These are phyloP conservation scores for Pao palembangensis DNA, from an alignment of 2,113 vertebrate species.

Conservation along the genomic window DNA sequence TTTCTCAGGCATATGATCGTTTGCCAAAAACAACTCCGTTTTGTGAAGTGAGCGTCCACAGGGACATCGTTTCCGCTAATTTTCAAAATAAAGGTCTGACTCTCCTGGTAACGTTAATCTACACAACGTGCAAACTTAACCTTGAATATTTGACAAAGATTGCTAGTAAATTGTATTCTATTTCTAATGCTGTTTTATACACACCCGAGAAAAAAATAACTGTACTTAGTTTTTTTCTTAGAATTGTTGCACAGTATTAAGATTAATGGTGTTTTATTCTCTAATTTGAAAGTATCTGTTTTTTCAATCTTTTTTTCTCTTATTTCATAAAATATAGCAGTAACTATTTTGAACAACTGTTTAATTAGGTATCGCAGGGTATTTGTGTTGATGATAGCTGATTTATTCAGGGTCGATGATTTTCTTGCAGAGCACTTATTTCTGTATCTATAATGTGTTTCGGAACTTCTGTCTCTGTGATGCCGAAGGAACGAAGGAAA, in stretches of 20 bases:
- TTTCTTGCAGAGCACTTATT: conserved; percentile 1
- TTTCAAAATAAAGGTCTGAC: conserved; percentile 3
- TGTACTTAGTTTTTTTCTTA: too few relatives aligned
- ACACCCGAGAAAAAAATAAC: background rate
- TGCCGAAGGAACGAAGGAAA: background rate
- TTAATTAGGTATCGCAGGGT: too few relatives aligned
- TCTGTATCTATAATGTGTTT: background rate
- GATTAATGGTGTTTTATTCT: too few relatives aligned
- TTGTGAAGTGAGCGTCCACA: fast-evolving
- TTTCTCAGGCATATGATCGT: background rate
- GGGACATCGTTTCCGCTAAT: background rate
- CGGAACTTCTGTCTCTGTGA: background rate
- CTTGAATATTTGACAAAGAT: background rate
- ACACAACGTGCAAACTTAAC: background rate
- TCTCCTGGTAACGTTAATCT: background rate
- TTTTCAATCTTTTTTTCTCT: too few relatives aligned
- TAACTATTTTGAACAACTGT: too few relatives aligned
- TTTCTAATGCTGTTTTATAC: background rate
- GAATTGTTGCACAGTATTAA: too few relatives aligned
- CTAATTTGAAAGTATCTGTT: too few relatives aligned
- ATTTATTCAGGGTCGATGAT: background rate
- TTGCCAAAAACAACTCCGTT: too few relatives aligned
- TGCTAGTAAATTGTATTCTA: background rate
- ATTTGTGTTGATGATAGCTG: too few relatives aligned
- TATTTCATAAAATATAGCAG: too few relatives aligned